phyloP scores from a whole-genome alignment of 2,113 vertebrate species.

The Myodes glareolus region DNA sequence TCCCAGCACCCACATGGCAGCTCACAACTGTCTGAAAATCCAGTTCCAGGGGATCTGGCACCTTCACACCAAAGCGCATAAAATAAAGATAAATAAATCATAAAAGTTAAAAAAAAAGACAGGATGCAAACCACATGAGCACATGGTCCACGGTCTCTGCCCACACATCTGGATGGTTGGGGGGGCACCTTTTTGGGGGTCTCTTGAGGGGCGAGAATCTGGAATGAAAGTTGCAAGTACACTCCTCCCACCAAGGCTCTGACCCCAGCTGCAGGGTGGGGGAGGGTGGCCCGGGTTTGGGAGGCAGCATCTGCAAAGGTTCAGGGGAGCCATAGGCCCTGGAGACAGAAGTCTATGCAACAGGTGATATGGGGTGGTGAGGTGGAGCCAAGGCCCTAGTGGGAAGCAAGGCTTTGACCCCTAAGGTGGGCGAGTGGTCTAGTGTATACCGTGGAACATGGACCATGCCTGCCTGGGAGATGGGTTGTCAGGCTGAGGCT shows the following conservation, averaged over 20 bases:
- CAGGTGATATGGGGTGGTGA: no score
- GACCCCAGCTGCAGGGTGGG: background rate
- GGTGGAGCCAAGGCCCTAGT: background rate
- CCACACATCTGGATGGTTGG: background rate
- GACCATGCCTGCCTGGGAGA: background rate
- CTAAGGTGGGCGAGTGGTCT: background rate
- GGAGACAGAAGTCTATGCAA: background rate
- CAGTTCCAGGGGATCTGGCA: no score
- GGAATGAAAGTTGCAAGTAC: background rate
- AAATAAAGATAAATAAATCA: no score
- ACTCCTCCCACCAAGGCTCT: rapidly evolving
- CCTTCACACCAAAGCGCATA: no score
- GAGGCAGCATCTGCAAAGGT: background rate
- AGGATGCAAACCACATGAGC: no score
- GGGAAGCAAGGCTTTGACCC: background rate
- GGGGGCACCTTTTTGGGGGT: background rate
- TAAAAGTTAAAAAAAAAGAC: no score
- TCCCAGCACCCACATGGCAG: no score
- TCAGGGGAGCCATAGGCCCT: background rate
- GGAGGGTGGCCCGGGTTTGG: rapidly evolving
- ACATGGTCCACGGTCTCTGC: background rate
- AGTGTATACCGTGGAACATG: no score
- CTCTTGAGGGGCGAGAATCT: background rate
- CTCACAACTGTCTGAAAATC: no score
- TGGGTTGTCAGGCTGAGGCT: rapidly evolving